A percentile compares a stretch with the other conserved stretches of the same genome.
Conservation (phyloP, 2,888 invertebrate species). For the Mythimna loreyi region DNA sequence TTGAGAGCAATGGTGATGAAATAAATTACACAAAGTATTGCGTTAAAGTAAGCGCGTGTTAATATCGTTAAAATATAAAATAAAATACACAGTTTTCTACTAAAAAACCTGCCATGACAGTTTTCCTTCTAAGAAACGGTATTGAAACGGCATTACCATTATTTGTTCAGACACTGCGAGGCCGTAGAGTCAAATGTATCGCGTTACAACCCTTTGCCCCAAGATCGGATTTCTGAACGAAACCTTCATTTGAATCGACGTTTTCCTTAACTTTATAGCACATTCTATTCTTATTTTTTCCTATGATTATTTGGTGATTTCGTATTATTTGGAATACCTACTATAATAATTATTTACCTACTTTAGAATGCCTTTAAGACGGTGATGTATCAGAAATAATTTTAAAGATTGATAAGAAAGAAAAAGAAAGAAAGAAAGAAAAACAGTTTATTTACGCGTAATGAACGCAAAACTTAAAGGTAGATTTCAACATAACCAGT, state of each 20-base stretch:
- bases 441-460: no score
- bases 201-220: slow-evolving; percentile 32
- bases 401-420: no score
- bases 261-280: slow-evolving; percentile 7
- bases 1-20: no score
- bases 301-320: no score
- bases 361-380: neutral
- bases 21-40: no score
- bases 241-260: slow-evolving; percentile 4
- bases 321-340: no score
- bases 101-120: neutral
- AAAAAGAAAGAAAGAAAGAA: no score
- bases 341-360: no score
- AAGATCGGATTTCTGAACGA: slow-evolving; percentile 19
- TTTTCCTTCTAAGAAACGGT: slow-evolving; percentile 12
- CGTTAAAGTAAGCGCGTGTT: neutral
- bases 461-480: no score
- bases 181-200: slow-evolving; percentile 27
- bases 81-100: neutral
- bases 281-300: neutral
- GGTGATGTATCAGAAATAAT: no score
- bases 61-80: neutral
- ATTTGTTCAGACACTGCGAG: slow-evolving; percentile 47
- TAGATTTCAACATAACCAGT: no score
- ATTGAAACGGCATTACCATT: slow-evolving; percentile 17